Base-by-base conservation (phyloP, 2,888 invertebrate species). In the Clanis bilineata region DNA sequence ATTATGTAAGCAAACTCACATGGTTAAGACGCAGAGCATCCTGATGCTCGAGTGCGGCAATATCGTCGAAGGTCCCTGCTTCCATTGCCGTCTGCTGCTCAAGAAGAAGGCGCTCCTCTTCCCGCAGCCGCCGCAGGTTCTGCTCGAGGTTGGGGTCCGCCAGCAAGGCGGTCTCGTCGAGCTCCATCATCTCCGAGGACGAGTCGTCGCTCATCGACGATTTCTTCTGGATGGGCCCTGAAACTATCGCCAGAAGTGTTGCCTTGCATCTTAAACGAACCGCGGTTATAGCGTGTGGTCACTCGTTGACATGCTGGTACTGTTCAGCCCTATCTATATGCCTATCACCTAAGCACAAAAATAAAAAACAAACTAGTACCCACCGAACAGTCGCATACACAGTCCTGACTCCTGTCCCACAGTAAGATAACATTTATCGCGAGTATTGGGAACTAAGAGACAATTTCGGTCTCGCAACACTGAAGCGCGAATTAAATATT, bases 111-210 rank as follows among this genome's bases (percentile, higher is more conserved):
- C 95, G 93, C 93, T 96, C 94, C 93, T 95, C 93, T 93, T 95
- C 92, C 89, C 94, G 88, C 88, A 94, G 85, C 83, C 87, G 82
- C 41, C 79, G 80, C 68, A 91, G 73, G 68, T 83, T 83, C 66
- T 76, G 75, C 70, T 91, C 91, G 71, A 90, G 62, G 41, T 85
- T 83, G 0, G 86, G 77, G 44, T 90, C 90, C 1, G 94, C 93
- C 74, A 95, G 90, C 82, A 96, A 87, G 75, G 96, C 95, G 76
- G 96, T 96, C 90, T 98, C 98, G 80, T 98, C 98, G 85, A 98
- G 93, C 90, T 98, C 98, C 95, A 97, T 96, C 90, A 96, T 96
- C 86, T 98, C 98, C 74, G 98, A 98, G 73, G 97, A 96, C 63
- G 96, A 96, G 64, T 88, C 90, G 73, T 96, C 96, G 90, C 97